These are phyloP conservation scores for Nipponacmea schrenckii DNA, from an alignment of 2,888 invertebrate genomes.

Conservation along the genomic window DNA sequence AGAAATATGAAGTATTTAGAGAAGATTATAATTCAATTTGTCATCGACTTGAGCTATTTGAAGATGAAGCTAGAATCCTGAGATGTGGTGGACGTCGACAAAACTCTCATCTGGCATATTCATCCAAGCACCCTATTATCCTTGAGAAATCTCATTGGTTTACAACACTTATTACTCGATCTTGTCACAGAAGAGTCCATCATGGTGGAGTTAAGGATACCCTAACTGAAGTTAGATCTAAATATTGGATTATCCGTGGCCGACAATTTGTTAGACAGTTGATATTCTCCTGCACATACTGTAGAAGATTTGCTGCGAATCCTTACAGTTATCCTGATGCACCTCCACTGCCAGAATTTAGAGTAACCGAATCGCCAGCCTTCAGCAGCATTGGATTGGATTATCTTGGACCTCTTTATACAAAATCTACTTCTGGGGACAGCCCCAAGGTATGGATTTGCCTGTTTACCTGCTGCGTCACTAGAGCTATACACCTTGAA, in stretches of 20 bases:
- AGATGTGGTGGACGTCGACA: not conserved
- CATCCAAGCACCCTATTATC: not conserved
- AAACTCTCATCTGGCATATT: not conserved
- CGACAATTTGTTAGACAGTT: not conserved
- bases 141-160: conserved; percentile 3
- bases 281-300: not conserved
- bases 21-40: not conserved
- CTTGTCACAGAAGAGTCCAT: not conserved
- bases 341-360: too few species aligned
- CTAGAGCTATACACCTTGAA: too few species aligned
- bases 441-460: too few species aligned
- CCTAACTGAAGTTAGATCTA: not conserved
- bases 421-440: too few species aligned
- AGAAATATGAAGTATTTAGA: not conserved
- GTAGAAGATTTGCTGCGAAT: conserved; percentile 1
- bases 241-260: not conserved
- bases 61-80: not conserved
- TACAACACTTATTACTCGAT: not conserved
- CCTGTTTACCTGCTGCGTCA: too few species aligned
- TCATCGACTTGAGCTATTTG: not conserved
- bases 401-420: too few species aligned
- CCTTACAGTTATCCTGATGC: too few species aligned
- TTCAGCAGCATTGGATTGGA: too few species aligned
- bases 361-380: too few species aligned
- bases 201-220: not conserved